phyloP scores from a whole-genome alignment of 1,140 invertebrate genomes.

The Tyrophagus putrescentiae region DNA sequence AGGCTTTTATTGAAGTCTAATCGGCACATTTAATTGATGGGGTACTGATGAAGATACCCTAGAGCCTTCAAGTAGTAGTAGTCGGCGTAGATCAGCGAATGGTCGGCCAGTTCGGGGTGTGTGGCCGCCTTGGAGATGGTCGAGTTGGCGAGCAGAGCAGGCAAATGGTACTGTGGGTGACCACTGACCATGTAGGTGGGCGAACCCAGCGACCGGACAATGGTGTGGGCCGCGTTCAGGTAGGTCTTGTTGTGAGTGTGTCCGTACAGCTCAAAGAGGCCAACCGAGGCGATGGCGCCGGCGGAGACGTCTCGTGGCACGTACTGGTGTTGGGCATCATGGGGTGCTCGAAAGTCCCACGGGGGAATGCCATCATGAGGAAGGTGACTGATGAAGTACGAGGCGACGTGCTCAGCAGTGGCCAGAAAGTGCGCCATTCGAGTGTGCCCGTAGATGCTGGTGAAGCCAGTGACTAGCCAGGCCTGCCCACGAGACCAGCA shows the following conservation, averaged over 20 bases:
- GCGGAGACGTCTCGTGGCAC: neutral
- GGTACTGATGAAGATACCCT: neutral
- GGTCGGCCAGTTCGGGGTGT: neutral
- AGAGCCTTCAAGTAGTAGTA: conserved; percentile 12
- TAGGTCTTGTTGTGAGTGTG: conserved; percentile 1
- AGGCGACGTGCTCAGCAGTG: neutral
- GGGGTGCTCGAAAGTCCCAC: conserved; percentile 5
- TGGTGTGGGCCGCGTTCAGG: neutral
- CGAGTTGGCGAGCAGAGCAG: neutral
- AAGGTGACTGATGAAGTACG: neutral
- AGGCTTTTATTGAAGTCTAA: too few relatives aligned
- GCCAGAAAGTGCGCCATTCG: neutral
- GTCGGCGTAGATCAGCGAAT: neutral
- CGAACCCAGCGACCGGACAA: neutral
- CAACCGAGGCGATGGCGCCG: neutral
- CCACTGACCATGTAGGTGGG: neutral
- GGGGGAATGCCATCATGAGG: conserved; percentile 1
- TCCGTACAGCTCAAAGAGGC: neutral
- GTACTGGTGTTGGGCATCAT: neutral
- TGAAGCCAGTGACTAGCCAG: conserved; percentile 9
- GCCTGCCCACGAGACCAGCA: conserved; percentile 11
- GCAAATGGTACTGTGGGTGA: neutral
- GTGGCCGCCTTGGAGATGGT: neutral
- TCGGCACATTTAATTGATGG: too few relatives aligned
- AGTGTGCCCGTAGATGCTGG: neutral